Evolutionary conservation across 2,113 vertebrate species (phyloP), one percentile per base, ranked within the genome.

Genomic region (Onychostoma macrolepis): DNA sequence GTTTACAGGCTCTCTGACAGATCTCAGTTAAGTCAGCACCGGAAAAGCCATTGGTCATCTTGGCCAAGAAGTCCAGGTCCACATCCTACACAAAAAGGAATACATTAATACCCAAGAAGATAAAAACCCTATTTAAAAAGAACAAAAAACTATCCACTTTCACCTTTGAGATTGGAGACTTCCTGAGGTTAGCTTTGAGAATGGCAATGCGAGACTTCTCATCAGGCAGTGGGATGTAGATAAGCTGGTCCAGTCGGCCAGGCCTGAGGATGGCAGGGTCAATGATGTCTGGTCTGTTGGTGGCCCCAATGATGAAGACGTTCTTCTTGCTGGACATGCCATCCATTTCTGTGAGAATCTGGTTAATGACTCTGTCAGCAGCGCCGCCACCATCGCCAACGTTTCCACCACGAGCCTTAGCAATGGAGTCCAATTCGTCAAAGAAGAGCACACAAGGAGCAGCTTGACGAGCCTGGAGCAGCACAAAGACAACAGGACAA

Each of bases 261-360:
- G 98, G 98, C 89, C 98, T 95, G 92, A 99, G 92, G 89, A 99
- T 99, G 89, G 98, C 98, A 4, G 98, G 98, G 92, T 99, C 98
- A 15, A 99, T 99, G 92, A 99, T 99, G 94, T 99, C 98, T 24
- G 98, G 98, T 89, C 98, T 94, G 94, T 99, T 99, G 90, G 98
- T 99, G 91, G 98, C 98, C 48, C 98, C 98, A 0, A 99, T 99
- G 92, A 99, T 99, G 94, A 99, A 99, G 87, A 99, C 98, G 0
- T 99, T 99, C 83, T 99, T 99, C 95, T 99, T 99, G 94, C 98
- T 99, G 87, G 98, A 98, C 98, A 99, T 99, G 77, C 98, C 98
- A 0, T 99, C 98, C 98, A 99, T 99, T 94, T 99, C 98, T 0
- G 98, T 99, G 89, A 99, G 94, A 88, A 99, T 99, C 94, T 99